Conservation (phyloP, 2,888 invertebrate genomes). For the Harmothoe impar region DNA sequence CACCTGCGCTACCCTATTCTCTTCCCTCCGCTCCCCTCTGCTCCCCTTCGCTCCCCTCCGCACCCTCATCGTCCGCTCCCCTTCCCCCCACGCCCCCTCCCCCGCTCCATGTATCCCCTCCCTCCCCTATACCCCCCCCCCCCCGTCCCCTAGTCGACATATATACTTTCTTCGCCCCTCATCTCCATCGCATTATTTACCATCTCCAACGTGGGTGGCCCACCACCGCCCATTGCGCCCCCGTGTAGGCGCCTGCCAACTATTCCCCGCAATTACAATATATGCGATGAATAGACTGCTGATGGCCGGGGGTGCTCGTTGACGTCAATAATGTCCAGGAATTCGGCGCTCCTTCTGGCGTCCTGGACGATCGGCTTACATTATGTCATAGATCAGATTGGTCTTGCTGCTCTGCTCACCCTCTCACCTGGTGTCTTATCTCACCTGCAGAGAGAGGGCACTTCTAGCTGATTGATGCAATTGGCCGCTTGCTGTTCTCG, state of each 20-base stretch:
- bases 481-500: not conserved
- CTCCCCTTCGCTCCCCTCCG: no score
- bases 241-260: not conserved
- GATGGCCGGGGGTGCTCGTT: not conserved
- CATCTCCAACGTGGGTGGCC: not conserved
- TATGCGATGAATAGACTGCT: not conserved
- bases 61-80: not conserved
- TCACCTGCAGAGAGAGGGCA: slow-evolving; percentile 9
- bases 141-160: not conserved
- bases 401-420: not conserved
- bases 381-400: not conserved
- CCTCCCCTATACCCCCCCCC: not conserved
- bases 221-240: not conserved
- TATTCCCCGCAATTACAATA: not conserved
- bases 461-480: not conserved
- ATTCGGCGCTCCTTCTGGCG: not conserved
- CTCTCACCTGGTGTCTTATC: not conserved
- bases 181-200: not conserved
- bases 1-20: no score
- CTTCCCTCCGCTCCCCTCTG: no score
- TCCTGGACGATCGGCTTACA: not conserved
- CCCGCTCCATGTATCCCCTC: not conserved
- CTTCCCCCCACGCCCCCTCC: not conserved
- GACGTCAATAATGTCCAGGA: not conserved
- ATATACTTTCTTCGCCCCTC: not conserved